Conservation (phyloP, 2,113 vertebrate genomes). For the Caracal caracal region DNA sequence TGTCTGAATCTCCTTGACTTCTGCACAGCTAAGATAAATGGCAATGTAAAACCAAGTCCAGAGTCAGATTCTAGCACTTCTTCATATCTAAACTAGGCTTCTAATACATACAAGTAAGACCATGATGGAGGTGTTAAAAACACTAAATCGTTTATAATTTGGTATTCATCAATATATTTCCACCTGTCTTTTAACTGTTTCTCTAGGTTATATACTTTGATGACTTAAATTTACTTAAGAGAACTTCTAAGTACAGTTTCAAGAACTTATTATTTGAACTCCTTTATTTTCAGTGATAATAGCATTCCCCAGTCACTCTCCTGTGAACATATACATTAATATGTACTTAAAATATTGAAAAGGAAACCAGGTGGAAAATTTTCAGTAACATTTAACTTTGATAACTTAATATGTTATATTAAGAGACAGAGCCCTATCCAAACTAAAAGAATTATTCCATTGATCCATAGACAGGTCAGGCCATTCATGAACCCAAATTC, state of each 20-base stretch:
- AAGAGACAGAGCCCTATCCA: constrained; percentile 40
- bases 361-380: constrained; percentile 26
- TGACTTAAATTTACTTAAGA: constrained; percentile 23
- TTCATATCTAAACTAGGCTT: background rate
- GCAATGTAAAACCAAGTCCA: background rate
- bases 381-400: constrained; percentile 58
- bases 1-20: background rate
- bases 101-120: constrained; percentile 9
- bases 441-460: constrained; percentile 71
- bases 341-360: constrained; percentile 19
- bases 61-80: background rate
- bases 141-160: background rate
- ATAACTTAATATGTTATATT: constrained; percentile 65
- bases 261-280: constrained; percentile 36
- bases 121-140: background rate
- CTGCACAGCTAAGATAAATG: background rate
- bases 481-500: constrained; percentile 63
- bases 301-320: background rate
- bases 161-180: background rate
- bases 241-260: background rate
- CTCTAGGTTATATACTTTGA: background rate
- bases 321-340: constrained; percentile 44
- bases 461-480: constrained; percentile 50
- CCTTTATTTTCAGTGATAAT: background rate
- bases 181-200: background rate